Evolutionary conservation across 2,113 vertebrate genomes (phyloP), one percentile per base, ranked within the genome.

Genomic region (Phodopus roborovskii): DNA sequence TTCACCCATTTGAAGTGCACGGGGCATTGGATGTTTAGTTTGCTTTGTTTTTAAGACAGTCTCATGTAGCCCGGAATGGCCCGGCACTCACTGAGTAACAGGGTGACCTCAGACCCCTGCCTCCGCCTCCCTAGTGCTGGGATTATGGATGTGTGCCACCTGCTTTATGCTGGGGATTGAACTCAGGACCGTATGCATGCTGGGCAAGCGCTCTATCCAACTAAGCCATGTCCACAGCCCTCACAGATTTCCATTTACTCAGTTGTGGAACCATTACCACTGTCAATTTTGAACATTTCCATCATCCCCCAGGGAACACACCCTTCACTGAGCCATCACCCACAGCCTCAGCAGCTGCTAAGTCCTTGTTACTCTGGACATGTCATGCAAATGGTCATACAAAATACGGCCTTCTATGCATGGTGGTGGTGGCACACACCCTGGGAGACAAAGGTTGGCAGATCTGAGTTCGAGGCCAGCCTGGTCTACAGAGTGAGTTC

Each of bases 1-100:
- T 19, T 48, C 81, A 30, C 45, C 17, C 33, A 1, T 1, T 6
- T 66, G 0, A 30, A 11, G 26, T 2, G 0, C 2, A 4, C 0
- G 2, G 1, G 4, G 36, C 42, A 1, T 39, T 19, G 70, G 30
- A 1, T 33, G 10, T 48, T 48, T 12, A 9, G 10, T 60, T 36
- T 48, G 83, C 30, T 66, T 45, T 64, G 39, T 66, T 48, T 66
- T 33, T 33, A 48, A 50, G 60, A 36, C 17, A 19, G 30, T 36
- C 62, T 85, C 42, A 30, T 36, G 42, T 48, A 48, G 30, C 16
- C 16, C 82, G 45, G 8, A 15, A 17, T 66, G 60, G 39, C 8
- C 62, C 48, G 33, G 42, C 28, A 33, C 62, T 85, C 62, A 20
- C 82, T 17, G 7, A 39, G 12, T 60, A 13, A n/a, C 36, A 48